Conservation (phyloP, 2,113 vertebrate genomes). For the Neotragus pygmaeus region DNA sequence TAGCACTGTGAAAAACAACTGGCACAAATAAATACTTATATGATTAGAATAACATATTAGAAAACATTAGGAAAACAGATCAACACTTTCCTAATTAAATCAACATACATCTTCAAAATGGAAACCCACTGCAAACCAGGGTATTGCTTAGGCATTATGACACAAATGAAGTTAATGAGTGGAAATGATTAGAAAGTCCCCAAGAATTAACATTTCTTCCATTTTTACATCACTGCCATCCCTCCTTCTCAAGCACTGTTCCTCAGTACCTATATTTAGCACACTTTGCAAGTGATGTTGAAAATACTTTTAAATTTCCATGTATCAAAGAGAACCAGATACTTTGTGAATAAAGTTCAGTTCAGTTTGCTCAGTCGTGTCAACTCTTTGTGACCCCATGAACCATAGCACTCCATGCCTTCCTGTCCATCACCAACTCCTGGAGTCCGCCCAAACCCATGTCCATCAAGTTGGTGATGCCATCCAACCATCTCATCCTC, state of each 20-base stretch:
- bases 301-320: not conserved
- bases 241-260: not conserved
- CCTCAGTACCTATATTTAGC: not conserved
- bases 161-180: not conserved
- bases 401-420: too few species aligned
- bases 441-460: too few species aligned
- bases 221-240: not conserved
- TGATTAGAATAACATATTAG: not conserved
- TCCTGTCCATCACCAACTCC: too few species aligned
- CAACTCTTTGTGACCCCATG: too few species aligned
- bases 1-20: conserved; percentile 9
- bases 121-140: not conserved
- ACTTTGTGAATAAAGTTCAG: not conserved
- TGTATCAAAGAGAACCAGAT: not conserved
- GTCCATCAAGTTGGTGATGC: accelerated
- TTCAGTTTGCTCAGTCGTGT: too few species aligned
- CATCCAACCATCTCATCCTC: too few species aligned
- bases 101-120: not conserved
- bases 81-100: conserved; percentile 30
- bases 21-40: not conserved
- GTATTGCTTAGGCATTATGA: not conserved
- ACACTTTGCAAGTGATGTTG: not conserved
- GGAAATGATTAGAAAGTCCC: not conserved
- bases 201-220: not conserved
- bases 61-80: not conserved